Evolutionary conservation across 2,888 invertebrate genomes (phyloP).

Genomic region (Brachyopa scutellaris): DNA sequence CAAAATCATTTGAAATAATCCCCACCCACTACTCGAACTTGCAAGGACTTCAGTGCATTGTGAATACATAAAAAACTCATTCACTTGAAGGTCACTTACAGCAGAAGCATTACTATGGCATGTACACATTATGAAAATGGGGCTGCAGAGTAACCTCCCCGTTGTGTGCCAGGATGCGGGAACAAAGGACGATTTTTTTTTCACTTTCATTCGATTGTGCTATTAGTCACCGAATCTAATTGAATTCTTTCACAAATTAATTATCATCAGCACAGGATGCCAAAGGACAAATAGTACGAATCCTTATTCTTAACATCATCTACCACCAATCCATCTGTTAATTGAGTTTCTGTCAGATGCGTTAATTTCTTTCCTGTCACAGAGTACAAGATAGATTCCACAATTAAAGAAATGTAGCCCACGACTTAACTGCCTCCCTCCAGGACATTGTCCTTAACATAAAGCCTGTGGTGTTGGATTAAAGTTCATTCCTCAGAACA

Average conservation of each 20-base stretch:
- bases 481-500: background rate
- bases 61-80: slow-evolving; percentile 20
- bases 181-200: slow-evolving; percentile 23
- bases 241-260: slow-evolving; percentile 22
- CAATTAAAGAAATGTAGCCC: background rate
- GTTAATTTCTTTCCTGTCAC: slow-evolving; percentile 57
- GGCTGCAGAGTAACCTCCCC: background rate
- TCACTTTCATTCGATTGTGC: slow-evolving; percentile 27
- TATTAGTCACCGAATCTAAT: no score
- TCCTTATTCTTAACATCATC: background rate
- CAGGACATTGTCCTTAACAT: slow-evolving; percentile 33
- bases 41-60: slow-evolving; percentile 21
- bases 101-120: background rate
- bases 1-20: slow-evolving; percentile 16
- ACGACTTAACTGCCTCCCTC: background rate
- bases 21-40: background rate
- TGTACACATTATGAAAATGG: background rate
- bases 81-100: slow-evolving; percentile 47
- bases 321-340: slow-evolving; percentile 24
- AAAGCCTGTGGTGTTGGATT: background rate
- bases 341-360: slow-evolving; percentile 51
- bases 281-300: slow-evolving; percentile 12
- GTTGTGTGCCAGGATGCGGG: background rate
- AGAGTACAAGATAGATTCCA: slow-evolving; percentile 2
- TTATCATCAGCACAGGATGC: background rate